phyloP scores from a whole-genome alignment of 1,140 invertebrate species.

The Drosophila nannoptera region DNA sequence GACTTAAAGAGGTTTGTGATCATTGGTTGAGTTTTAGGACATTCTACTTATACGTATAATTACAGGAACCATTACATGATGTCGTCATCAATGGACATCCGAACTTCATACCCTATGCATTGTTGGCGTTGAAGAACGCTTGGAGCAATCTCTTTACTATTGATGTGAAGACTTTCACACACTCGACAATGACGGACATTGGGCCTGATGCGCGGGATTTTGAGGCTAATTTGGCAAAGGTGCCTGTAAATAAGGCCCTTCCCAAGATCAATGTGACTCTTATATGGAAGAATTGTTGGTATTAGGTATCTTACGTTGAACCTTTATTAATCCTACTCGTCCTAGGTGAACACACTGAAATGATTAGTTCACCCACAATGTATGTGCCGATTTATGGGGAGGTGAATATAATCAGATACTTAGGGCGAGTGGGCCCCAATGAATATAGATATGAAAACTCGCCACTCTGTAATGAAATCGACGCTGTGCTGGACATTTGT shows the following conservation, averaged over 20 bases:
- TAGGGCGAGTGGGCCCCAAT: conserved; percentile 70
- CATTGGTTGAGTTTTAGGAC: neutral
- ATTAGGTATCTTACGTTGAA: neutral
- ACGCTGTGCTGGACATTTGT: conserved; percentile 75
- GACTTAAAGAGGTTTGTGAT: conserved; percentile 59
- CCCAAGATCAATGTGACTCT: conserved; percentile 73
- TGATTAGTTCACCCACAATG: conserved; percentile 78
- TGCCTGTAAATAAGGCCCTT: conserved; percentile 41
- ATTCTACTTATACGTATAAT: neutral
- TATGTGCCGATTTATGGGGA: conserved; percentile 78
- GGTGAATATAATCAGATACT: conserved; percentile 76
- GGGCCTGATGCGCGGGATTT: conserved; percentile 66
- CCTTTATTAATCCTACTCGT: neutral
- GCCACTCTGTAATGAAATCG: conserved; percentile 71
- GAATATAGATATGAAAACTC: conserved; percentile 73
- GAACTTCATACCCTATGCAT: conserved; percentile 77
- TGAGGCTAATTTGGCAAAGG: conserved; percentile 60
- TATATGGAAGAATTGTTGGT: conserved; percentile 78
- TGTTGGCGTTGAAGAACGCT: conserved; percentile 74
- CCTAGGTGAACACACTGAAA: conserved; percentile 76
- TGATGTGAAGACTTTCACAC: conserved; percentile 74
- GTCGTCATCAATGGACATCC: conserved; percentile 77
- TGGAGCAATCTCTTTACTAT: conserved; percentile 70
- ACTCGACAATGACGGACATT: conserved; percentile 76
- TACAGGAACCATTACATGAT: conserved; percentile 71